Evolutionary conservation across 2,888 invertebrate genomes (phyloP).

Genomic region (Thecophora atra): DNA sequence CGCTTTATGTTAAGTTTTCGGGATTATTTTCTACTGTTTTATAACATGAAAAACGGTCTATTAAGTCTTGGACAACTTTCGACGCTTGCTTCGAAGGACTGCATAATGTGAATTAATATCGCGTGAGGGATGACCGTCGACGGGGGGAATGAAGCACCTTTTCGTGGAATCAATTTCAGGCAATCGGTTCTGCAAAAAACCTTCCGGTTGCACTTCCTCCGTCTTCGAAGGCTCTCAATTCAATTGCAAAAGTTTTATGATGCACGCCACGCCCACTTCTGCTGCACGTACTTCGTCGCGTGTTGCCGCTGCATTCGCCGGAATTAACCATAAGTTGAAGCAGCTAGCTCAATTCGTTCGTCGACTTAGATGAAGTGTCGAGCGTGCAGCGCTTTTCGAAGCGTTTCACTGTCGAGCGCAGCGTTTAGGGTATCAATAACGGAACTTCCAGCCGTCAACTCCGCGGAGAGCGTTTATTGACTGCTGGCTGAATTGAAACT

Average conservation of each 20-base stretch:
- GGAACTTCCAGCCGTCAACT: background rate
- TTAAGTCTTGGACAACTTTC: no score
- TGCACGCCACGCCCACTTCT: background rate
- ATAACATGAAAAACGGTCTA: no score
- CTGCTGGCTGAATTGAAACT: constrained; percentile 18
- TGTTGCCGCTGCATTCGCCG: constrained; percentile 10
- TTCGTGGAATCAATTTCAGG: background rate
- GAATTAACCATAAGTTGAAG: constrained; percentile 14
- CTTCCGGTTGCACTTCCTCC: background rate
- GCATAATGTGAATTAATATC: background rate
- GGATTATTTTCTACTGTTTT: no score
- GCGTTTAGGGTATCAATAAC: constrained; percentile 18
- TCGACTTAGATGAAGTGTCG: background rate
- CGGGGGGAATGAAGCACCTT: background rate
- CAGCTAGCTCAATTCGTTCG: background rate
- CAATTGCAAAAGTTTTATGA: constrained; percentile 1
- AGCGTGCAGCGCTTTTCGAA: background rate
- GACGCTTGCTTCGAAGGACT: no score
- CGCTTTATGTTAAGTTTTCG: background rate
- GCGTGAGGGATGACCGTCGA: background rate
- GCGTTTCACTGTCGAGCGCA: background rate
- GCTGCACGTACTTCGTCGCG: background rate
- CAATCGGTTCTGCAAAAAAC: background rate
- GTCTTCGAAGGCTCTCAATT: background rate
- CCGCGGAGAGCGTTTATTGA: background rate